A percentile compares a stretch with the other conserved stretches of the same genome.
These are phyloP conservation scores for Disparrhopalites patrizii DNA, from an alignment of 2,888 invertebrate genomes.

Conservation along the genomic window DNA sequence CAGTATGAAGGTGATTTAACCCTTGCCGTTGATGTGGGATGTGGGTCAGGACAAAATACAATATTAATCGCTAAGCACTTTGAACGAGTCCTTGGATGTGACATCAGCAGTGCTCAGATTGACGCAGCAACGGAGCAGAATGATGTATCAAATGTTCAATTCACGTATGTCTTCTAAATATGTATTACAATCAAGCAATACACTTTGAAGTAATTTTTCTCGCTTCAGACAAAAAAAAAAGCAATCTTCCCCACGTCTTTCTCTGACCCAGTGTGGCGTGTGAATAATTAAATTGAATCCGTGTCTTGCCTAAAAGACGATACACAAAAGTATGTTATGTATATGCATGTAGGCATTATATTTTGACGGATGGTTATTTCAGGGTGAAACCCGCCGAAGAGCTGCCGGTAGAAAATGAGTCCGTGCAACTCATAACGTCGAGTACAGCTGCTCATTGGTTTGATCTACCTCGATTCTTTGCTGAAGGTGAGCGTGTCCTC, in stretches of 20 bases:
- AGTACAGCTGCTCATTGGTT: slow-evolving; percentile 1
- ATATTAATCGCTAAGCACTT: background rate
- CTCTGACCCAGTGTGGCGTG: too few species aligned
- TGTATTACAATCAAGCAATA: too few species aligned
- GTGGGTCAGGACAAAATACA: background rate
- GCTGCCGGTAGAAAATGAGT: background rate
- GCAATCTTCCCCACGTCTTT: too few species aligned
- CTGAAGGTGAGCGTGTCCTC: background rate
- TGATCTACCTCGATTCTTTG: background rate
- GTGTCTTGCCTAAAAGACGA: too few species aligned
- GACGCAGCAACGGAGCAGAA: background rate
- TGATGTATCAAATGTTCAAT: background rate
- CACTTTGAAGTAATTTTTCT: too few species aligned
- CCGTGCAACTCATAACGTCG: background rate
- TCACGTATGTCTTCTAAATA: background rate
- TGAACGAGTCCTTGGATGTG: background rate
- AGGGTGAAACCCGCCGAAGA: background rate
- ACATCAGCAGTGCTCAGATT: background rate
- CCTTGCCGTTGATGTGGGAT: background rate
- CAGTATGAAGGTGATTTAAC: background rate
- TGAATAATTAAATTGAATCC: too few species aligned
- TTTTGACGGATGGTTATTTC: background rate
- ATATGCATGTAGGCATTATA: background rate
- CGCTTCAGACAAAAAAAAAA: too few species aligned
- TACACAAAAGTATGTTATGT: too few species aligned